Conservation (phyloP, 2,797 vertebrate species). For the Silurus aristotelis region DNA sequence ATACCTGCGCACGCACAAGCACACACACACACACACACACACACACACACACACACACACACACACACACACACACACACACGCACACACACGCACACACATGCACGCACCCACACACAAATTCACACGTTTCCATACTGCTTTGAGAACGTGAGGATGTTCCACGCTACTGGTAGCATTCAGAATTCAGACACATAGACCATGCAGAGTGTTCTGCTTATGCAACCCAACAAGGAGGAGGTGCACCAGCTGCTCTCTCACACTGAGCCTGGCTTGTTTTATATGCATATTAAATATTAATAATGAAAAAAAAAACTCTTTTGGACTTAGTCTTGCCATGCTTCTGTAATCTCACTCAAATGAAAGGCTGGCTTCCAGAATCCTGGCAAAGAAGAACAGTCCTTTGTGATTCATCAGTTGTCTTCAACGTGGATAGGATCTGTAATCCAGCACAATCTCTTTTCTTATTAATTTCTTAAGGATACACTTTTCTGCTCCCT, state of each 20-base stretch:
- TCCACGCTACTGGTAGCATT: conserved; percentile 28
- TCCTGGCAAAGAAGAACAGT: conserved; percentile 55
- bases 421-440: conserved; percentile 78
- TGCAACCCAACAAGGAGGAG: conserved; percentile 49
- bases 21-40: conserved; percentile 15
- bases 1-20: conserved; percentile 4
- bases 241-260: conserved; percentile 66
- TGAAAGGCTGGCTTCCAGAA: conserved; percentile 75
- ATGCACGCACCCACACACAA: conserved; percentile 13
- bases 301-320: conserved; percentile 62
- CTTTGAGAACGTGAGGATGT: conserved; percentile 35
- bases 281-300: conserved; percentile 82
- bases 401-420: conserved; percentile 82
- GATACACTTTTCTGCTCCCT: conserved; percentile 78
- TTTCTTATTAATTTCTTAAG: conserved; percentile 84
- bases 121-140: conserved; percentile 29
- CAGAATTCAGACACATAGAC: conserved; percentile 30
- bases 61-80: not conserved
- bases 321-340: conserved; percentile 71
- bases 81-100: conserved; percentile 19
- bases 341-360: conserved; percentile 79
- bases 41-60: conserved; percentile 18
- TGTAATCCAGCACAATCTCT: conserved; percentile 83
- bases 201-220: conserved; percentile 25
- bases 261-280: conserved; percentile 73